Conservation (phyloP, 2,113 vertebrate genomes). For the Sinosuthora webbiana region DNA sequence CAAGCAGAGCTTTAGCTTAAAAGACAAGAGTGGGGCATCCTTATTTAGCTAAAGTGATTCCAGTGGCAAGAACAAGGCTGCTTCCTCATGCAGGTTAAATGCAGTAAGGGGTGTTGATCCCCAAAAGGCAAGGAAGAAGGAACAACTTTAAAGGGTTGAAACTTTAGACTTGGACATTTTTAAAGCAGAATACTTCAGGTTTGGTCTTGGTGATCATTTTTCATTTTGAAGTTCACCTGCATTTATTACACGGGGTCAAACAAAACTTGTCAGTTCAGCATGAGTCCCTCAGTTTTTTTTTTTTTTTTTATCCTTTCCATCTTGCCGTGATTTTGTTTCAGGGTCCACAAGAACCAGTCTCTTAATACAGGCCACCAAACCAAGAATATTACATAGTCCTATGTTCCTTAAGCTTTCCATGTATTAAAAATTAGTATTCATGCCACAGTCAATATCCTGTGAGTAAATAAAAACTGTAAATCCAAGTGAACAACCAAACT, state of each 20-base stretch:
- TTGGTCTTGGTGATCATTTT: neutral
- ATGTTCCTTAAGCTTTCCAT: neutral
- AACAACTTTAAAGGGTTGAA: neutral
- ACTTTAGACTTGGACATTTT: neutral
- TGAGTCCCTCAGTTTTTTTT: neutral
- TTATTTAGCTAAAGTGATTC: neutral
- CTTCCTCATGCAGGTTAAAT: neutral
- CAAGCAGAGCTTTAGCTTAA: neutral
- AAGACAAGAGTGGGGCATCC: neutral
- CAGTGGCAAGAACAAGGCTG: neutral
- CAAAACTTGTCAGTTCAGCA: neutral
- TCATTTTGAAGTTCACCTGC: neutral
- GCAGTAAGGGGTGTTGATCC: neutral
- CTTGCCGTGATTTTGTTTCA: neutral
- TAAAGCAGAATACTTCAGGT: neutral
- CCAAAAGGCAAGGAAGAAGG: neutral
- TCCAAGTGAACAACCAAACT: neutral
- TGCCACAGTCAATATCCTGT: neutral
- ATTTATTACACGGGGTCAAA: neutral
- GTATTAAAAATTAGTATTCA: neutral
- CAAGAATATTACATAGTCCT: neutral
- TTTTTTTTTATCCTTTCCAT: neutral
- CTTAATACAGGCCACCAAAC: neutral
- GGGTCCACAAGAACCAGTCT: neutral
- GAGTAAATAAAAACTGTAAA: neutral